Conservation (phyloP, 2,888 invertebrate genomes). For the Brenthis ino region DNA sequence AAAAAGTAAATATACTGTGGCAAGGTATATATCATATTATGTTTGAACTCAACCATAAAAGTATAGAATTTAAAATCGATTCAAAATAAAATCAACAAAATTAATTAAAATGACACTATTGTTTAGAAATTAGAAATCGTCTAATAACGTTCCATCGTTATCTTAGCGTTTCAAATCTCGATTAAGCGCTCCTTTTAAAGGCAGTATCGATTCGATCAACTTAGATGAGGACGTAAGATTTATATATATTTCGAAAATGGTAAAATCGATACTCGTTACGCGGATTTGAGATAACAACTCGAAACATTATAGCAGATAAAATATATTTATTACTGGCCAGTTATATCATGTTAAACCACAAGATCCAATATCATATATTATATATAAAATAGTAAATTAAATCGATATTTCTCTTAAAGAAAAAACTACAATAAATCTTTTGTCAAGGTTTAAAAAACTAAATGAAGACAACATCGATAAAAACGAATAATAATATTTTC, state of each 20-base stretch:
- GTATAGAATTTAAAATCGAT: too few relatives aligned
- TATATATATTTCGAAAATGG: constrained; percentile 24
- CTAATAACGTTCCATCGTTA: constrained; percentile 20
- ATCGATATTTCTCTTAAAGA: not conserved
- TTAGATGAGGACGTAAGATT: constrained; percentile 30
- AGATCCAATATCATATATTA: not conserved
- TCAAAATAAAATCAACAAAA: not conserved
- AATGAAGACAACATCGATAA: too few relatives aligned
- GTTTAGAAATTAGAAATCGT: constrained; percentile 16
- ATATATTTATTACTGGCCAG: constrained; percentile 10
- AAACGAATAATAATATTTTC: too few relatives aligned
- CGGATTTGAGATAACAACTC: constrained; percentile 28
- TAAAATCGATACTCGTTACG: constrained; percentile 33
- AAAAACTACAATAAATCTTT: too few relatives aligned
- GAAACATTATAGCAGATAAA: constrained; percentile 24
- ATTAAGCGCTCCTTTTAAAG: constrained; percentile 36
- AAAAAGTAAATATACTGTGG: too few relatives aligned
- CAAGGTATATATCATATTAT: too few relatives aligned
- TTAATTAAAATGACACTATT: constrained; percentile 6
- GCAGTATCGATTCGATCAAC: constrained; percentile 25
- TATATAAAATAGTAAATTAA: not conserved
- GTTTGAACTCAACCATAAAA: too few relatives aligned
- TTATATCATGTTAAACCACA: constrained; percentile 9
- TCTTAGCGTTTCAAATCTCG: constrained; percentile 27
- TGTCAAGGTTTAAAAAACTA: not conserved